Percentiles rank a stretch among this genome's conserved stretches.
Evolutionary conservation across 2,797 vertebrate genomes (phyloP).

Genomic region (Poecilia wingei): DNA sequence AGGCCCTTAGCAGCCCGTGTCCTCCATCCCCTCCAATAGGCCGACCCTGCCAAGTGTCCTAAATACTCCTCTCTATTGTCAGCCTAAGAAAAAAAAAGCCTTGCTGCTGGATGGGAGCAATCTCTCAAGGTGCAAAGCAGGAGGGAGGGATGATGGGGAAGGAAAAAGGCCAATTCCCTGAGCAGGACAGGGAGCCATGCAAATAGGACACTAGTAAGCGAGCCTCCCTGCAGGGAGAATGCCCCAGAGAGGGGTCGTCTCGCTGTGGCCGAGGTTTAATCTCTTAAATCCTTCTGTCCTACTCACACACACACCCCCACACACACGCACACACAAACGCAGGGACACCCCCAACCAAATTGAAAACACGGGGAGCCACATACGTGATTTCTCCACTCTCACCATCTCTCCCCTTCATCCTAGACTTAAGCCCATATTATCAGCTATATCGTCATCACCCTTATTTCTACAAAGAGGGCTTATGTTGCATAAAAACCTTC

Average conservation of each 20-base stretch:
- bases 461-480: neutral
- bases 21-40: conserved; percentile 56
- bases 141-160: conserved; percentile 49
- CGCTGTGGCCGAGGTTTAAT: conserved; percentile 67
- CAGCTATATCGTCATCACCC: conserved; percentile 21
- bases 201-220: conserved; percentile 67
- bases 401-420: conserved; percentile 10
- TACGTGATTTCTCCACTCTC: conserved; percentile 12
- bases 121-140: conserved; percentile 61
- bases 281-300: conserved; percentile 65
- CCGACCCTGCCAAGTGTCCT: conserved; percentile 75
- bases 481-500: neutral
- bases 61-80: conserved; percentile 77
- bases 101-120: conserved; percentile 51
- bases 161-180: conserved; percentile 72
- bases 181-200: conserved; percentile 70
- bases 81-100: conserved; percentile 61
- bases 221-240: conserved; percentile 66
- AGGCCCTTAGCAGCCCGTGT: conserved; percentile 30
- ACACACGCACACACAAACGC: conserved; percentile 7
- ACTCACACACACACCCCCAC: conserved; percentile 14
- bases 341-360: conserved; percentile 17
- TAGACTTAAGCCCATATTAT: conserved; percentile 27
- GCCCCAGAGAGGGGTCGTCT: conserved; percentile 57
- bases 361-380: conserved; percentile 13